Percentiles rank a stretch among this genome's conserved stretches.
phyloP scores from a whole-genome alignment of 2,888 invertebrate genomes.

The Monopis laevigella region DNA sequence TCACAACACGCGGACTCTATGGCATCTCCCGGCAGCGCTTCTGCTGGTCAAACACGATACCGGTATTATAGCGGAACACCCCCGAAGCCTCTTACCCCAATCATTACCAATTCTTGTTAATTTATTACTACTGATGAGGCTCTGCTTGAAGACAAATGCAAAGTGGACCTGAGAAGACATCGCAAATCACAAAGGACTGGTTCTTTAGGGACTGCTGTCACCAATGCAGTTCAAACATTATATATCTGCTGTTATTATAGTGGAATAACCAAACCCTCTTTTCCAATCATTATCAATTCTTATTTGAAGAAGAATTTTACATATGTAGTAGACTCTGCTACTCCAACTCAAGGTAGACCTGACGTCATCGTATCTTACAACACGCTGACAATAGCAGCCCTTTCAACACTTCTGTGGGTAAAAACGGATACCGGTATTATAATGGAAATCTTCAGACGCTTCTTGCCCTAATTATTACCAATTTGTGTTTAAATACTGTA shows the following conservation, averaged over 20 bases:
- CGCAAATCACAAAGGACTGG: constrained; percentile 90
- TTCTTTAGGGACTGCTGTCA: constrained; percentile 40
- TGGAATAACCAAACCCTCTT: constrained; percentile 34
- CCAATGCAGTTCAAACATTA: constrained; percentile 31
- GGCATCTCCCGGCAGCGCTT: constrained; percentile 35
- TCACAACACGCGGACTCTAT: constrained; percentile 80
- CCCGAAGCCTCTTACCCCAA: constrained; percentile 35
- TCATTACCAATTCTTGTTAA: constrained; percentile 35
- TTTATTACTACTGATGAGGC: no score
- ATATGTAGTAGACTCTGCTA: no score
- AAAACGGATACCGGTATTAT: no score
- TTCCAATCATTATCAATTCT: constrained; percentile 43
- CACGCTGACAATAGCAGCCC: no score
- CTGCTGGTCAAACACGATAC: constrained; percentile 34
- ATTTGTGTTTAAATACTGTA: no score
- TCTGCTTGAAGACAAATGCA: no score
- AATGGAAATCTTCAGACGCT: no score
- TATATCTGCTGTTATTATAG: constrained; percentile 49
- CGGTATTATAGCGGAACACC: constrained; percentile 43
- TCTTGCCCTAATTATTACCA: no score
- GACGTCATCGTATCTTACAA: no score
- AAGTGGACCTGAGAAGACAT: constrained; percentile 93
- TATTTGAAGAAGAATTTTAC: constrained; percentile 20
- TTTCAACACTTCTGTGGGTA: no score
- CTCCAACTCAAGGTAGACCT: no score